Evolutionary conservation across 2,888 invertebrate genomes (phyloP), one percentile per base, ranked within the genome.

Genomic region (Hypolimnas misippus): DNA sequence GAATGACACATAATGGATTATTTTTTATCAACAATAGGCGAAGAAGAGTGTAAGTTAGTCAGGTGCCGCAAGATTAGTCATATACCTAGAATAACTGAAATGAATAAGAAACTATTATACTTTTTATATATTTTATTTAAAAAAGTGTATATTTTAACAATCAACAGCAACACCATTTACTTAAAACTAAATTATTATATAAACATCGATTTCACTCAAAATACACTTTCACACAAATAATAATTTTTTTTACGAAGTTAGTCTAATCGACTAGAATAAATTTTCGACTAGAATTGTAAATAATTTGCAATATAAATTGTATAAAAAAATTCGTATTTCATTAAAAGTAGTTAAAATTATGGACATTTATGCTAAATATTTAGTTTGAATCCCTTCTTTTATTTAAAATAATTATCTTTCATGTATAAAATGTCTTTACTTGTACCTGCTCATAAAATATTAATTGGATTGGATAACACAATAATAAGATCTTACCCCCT

Each of bases 141-240:
- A 62, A 61, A 54, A 62, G 19, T 31, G 57, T 62, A 52, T 62
- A 62, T 57, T 53, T 53, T 49, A 62, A 57, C 53, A 53, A 57
- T 25, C 38, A 52, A 52, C 52, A 57, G 35, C 57, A 62, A 62
- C 57, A 57, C 57, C 38, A 35, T 38, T 31, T 53, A 56, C 33
- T 56, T 31, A 51, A 46, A 35, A 46, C 35, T 49, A 19, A 46
- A 33, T 57, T 29, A 62, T 49, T n/a, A n/a, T n/a, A 40, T 40
- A 40, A 61, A 55, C 42, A 42, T 42, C 17, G 50, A 33, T 33
- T n/a, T 49, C 10, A 50, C 19, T 19, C 10, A 42, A 42, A 42
- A 17, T 50, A 38, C 10, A 49, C 12, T 49, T 50, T 35, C 4
- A 56, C 10, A 46, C 38, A 12, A 19, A 46, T 12, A 10, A n/a